Evolutionary conservation across 2,113 vertebrate species (phyloP).

Genomic region (Ptilonorhynchus violaceus): DNA sequence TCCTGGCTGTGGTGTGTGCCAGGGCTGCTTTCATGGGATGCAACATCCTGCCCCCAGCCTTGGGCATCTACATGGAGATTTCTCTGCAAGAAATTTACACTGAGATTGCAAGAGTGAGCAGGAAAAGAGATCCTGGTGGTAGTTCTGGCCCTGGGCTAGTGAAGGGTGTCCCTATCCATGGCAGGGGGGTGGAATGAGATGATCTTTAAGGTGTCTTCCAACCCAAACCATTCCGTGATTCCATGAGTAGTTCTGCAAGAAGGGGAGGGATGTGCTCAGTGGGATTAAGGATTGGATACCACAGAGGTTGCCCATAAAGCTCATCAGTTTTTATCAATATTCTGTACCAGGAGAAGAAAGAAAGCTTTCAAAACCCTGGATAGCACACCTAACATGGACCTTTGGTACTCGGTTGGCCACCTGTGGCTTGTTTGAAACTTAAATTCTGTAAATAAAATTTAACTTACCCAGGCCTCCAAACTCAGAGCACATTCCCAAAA

Average conservation of each 20-base stretch:
- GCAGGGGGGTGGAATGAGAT: neutral
- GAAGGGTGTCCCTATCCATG: neutral
- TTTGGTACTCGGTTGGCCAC: neutral
- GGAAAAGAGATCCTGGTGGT: neutral
- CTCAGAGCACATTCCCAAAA: neutral
- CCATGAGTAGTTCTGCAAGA: neutral
- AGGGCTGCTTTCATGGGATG: neutral
- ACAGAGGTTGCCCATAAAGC: neutral
- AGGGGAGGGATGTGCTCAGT: neutral
- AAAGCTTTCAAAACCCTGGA: neutral
- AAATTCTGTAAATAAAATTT: neutral
- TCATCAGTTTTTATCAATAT: neutral
- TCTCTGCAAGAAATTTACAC: neutral
- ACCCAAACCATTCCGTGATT: neutral
- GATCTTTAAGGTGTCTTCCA: neutral
- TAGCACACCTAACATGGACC: neutral
- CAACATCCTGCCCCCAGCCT: neutral
- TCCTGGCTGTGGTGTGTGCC: neutral
- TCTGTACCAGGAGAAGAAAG: neutral
- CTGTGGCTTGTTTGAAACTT: neutral
- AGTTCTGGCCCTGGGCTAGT: neutral
- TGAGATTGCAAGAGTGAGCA: neutral
- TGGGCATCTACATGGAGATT: fast-evolving
- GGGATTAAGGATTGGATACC: neutral
- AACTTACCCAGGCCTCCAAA: neutral